Conservation (phyloP, 2,113 vertebrate genomes). For the Trichomycterus rosablanca region DNA sequence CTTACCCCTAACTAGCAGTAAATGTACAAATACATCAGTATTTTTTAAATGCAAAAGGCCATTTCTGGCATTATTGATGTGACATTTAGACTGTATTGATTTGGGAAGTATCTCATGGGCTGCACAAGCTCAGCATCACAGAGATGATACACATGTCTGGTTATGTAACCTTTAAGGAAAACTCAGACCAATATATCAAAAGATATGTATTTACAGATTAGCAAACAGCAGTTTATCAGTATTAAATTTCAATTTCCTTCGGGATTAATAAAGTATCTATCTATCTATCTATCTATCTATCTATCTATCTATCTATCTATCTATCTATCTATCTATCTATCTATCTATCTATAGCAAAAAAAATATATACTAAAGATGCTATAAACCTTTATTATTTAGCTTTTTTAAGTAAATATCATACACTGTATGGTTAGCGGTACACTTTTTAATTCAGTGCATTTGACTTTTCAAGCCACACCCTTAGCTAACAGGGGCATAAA, state of each 20-base stretch:
- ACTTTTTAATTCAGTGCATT: no score
- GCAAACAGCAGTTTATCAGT: neutral
- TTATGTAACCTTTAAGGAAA: neutral
- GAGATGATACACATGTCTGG: neutral
- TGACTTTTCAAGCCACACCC: no score
- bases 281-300: neutral
- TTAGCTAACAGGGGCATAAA: no score
- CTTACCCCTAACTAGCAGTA: neutral
- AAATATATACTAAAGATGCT: no score
- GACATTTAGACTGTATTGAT: constrained; percentile 1
- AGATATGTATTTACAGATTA: neutral
- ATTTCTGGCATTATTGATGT: neutral
- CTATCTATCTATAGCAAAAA: no score
- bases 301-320: constrained; percentile 2
- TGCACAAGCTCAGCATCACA: neutral
- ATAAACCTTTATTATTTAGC: no score
- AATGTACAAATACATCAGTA: neutral
- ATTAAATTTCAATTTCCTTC: no score
- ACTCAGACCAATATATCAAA: neutral
- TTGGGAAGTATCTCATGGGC: neutral
- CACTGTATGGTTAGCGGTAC: no score
- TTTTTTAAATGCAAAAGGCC: neutral
- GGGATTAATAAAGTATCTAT: no score
- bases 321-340: neutral
- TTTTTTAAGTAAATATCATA: no score